A percentile compares a stretch with the other conserved stretches of the same genome.
Conservation (phyloP, 2,888 invertebrate species). For the Eudemis profundana region DNA sequence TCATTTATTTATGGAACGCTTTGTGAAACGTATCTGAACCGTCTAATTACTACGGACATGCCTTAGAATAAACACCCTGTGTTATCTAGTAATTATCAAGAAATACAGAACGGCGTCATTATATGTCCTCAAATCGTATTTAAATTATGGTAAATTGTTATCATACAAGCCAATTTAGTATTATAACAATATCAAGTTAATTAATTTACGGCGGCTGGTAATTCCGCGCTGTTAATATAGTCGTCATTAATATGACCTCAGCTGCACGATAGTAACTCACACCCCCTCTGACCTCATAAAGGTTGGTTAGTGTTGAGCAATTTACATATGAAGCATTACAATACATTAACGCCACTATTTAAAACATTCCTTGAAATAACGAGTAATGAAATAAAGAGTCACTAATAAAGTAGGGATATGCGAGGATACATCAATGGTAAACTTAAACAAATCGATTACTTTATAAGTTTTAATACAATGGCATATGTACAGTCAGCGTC, state of each 20-base stretch:
- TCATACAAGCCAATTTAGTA: constrained; percentile 1
- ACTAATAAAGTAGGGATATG: too few relatives aligned
- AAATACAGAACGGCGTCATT: too few relatives aligned
- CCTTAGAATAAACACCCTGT: too few relatives aligned
- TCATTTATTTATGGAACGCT: not conserved
- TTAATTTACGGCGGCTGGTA: constrained; percentile 8
- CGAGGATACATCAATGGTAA: too few relatives aligned
- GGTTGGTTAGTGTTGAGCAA: constrained; percentile 4
- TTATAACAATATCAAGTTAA: constrained; percentile 11
- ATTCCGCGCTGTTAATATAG: constrained; percentile 17
- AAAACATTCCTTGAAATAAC: too few relatives aligned
- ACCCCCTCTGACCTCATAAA: constrained; percentile 30
- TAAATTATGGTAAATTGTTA: not conserved
- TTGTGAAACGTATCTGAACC: not conserved
- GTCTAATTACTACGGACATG: not conserved
- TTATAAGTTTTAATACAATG: too few relatives aligned
- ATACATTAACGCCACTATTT: not conserved
- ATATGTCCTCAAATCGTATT: not conserved
- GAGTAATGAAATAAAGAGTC: too few relatives aligned
- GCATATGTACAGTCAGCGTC: too few relatives aligned
- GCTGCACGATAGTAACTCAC: constrained; percentile 10
- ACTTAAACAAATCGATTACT: too few relatives aligned
- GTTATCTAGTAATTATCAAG: too few relatives aligned
- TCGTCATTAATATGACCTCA: constrained; percentile 14
- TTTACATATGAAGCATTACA: not conserved